A percentile compares a stretch with the other conserved stretches of the same genome.
Conservation (phyloP, 2,888 invertebrate genomes). For the Cephonodes hylas region DNA sequence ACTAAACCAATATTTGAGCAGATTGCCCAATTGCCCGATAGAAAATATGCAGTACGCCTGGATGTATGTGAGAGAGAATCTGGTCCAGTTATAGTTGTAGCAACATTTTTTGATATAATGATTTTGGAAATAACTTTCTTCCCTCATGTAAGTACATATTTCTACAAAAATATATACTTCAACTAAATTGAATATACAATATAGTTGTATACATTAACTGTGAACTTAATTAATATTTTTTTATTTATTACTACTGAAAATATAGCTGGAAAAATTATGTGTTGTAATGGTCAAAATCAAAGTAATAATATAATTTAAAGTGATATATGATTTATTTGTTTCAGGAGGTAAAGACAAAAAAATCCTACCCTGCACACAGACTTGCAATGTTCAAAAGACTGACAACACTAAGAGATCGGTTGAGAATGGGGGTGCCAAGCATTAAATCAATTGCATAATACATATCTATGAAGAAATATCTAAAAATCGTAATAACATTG, state of each 20-base stretch:
- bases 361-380: slow-evolving; percentile 43
- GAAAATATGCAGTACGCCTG: slow-evolving; percentile 58
- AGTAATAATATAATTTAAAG: background rate
- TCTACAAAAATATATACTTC: background rate
- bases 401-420: slow-evolving; percentile 48
- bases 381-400: slow-evolving; percentile 58
- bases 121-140: slow-evolving; percentile 59
- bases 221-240: too few species aligned
- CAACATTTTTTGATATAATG: slow-evolving; percentile 59
- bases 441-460: slow-evolving; percentile 12
- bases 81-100: slow-evolving; percentile 57
- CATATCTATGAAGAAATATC: too few species aligned
- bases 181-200: background rate
- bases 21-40: slow-evolving; percentile 51
- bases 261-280: too few species aligned
- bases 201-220: too few species aligned
- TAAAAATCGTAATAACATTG: background rate
- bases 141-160: slow-evolving; percentile 54
- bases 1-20: slow-evolving; percentile 54
- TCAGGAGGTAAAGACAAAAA: slow-evolving; percentile 50
- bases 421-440: slow-evolving; percentile 24
- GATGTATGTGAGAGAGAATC: slow-evolving; percentile 62
- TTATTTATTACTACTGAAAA: too few species aligned
- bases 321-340: slow-evolving; percentile 22
- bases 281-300: too few species aligned